phyloP scores from a whole-genome alignment of 2,888 invertebrate species.

The Rhopalosiphum nymphaeae region DNA sequence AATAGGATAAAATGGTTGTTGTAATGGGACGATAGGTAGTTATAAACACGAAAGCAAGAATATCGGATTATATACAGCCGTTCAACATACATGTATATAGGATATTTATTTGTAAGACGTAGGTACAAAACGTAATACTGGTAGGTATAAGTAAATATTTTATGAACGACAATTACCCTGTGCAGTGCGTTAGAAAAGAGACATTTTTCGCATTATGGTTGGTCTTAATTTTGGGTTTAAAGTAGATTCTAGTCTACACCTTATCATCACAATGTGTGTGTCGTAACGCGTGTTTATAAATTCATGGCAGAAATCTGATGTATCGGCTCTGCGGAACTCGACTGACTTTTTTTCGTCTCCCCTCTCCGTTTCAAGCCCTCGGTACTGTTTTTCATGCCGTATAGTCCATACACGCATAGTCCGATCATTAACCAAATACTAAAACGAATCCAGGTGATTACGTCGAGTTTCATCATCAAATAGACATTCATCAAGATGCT shows the following conservation, averaged over 20 bases:
- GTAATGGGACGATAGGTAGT: not conserved
- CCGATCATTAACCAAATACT: conserved; percentile 84
- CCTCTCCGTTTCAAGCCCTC: conserved; percentile 71
- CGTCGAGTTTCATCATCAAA: conserved; percentile 84
- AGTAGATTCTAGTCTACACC: not conserved
- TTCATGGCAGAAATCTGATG: not conserved
- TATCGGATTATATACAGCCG: too few species aligned
- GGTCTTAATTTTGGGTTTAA: not conserved
- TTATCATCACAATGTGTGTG: too few species aligned
- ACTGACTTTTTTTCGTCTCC: not conserved
- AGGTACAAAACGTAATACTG: conserved; percentile 5
- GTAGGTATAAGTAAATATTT: conserved; percentile 27
- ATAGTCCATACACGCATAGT: conserved; percentile 86
- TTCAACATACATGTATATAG: too few species aligned
- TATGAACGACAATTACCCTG: not conserved
- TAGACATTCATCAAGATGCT: conserved; percentile 88
- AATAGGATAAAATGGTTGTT: not conserved
- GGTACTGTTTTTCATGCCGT: conserved; percentile 84
- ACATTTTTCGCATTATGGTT: not conserved
- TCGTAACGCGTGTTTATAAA: not conserved
- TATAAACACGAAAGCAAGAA: not conserved
- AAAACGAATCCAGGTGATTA: conserved; percentile 86
- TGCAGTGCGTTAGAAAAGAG: not conserved
- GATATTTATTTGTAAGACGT: not conserved
- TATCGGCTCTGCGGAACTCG: not conserved